These are phyloP conservation scores for Hepsetus odoe DNA, from an alignment of 2,113 vertebrate species.

Conservation along the genomic window DNA sequence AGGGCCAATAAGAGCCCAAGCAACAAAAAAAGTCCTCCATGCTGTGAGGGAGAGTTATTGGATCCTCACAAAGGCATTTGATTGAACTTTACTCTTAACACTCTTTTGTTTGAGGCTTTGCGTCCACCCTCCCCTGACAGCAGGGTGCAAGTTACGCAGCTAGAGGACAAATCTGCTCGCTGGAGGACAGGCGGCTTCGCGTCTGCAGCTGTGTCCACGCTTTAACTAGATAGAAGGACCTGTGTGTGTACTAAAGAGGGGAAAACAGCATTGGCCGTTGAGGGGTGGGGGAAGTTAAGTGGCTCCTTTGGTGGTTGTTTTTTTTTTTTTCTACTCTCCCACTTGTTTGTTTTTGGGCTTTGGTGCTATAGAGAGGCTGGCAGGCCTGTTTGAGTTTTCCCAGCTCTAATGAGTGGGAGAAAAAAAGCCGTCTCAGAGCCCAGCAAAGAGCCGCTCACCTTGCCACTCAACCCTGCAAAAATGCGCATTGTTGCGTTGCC, in stretches of 20 bases:
- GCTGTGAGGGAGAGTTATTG: constrained; percentile 48
- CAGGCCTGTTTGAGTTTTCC: constrained; percentile 54
- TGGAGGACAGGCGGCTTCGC: constrained; percentile 22
- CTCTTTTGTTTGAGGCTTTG: constrained; percentile 49
- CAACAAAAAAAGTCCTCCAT: constrained; percentile 25
- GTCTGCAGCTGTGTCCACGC: constrained; percentile 56
- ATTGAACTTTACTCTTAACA: constrained; percentile 47
- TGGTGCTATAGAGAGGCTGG: constrained; percentile 43
- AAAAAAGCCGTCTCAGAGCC: constrained; percentile 17
- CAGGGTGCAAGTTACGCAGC: constrained; percentile 46
- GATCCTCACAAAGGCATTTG: constrained; percentile 45
- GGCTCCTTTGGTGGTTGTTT: constrained; percentile 37
- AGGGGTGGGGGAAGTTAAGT: constrained; percentile 44
- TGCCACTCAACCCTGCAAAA: constrained; percentile 47
- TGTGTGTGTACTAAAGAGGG: constrained; percentile 53
- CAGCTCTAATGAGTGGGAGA: constrained; percentile 49
- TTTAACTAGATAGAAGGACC: constrained; percentile 56
- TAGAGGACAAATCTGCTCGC: constrained; percentile 47
- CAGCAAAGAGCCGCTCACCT: constrained; percentile 43
- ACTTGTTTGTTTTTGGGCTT: constrained; percentile 60
- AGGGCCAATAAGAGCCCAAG: constrained; percentile 30
- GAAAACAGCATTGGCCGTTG: constrained; percentile 63
- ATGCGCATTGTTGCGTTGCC: constrained; percentile 47
- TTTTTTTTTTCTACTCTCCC: constrained; percentile 37
- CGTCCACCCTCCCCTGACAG: constrained; percentile 46